Percentiles rank a stretch among this genome's conserved stretches.
Evolutionary conservation across 64 coral and sea anemone species (phyloP).

Genomic region (Montipora efflorescens): DNA sequence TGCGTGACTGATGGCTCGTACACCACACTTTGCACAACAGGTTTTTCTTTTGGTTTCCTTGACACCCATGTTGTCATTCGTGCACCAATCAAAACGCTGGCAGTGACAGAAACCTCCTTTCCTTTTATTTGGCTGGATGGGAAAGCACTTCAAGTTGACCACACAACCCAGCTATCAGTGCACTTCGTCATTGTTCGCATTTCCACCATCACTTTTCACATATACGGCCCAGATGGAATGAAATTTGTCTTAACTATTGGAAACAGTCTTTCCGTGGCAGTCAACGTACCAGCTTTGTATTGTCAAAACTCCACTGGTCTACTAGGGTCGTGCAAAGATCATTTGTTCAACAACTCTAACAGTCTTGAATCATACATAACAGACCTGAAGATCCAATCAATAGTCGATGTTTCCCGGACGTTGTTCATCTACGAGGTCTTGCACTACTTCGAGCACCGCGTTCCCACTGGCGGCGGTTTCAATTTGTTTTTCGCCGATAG

Average conservation of each 20-base stretch:
- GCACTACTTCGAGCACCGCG: constrained; percentile 72
- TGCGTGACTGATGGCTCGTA: constrained; percentile 46
- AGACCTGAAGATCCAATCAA: constrained; percentile 39
- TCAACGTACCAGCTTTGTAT: constrained; percentile 54
- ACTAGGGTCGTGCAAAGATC: constrained; percentile 69
- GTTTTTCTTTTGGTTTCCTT: constrained; percentile 78
- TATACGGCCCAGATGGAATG: constrained; percentile 73
- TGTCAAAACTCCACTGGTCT: constrained; percentile 87
- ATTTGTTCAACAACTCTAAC: constrained; percentile 54
- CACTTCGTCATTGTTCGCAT: constrained; percentile 82
- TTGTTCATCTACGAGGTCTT: constrained; percentile 72
- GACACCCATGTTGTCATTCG: constrained; percentile 61
- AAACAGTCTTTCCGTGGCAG: constrained; percentile 63
- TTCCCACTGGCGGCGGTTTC: constrained; percentile 83
- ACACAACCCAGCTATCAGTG: constrained; percentile 70
- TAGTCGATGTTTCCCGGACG: constrained; percentile 53
- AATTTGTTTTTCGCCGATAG: constrained; percentile 80
- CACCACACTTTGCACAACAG: constrained; percentile 82
- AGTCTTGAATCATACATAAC: constrained; percentile 50
- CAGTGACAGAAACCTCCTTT: constrained; percentile 41
- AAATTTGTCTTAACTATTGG: constrained; percentile 75
- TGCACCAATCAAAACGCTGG: constrained; percentile 62
- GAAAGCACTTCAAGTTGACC: constrained; percentile 71
- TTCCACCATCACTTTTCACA: constrained; percentile 71
- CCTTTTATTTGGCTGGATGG: constrained; percentile 91